phyloP scores from a whole-genome alignment of 2,888 invertebrate genomes.

The Pycnomerus fuliginosus region DNA sequence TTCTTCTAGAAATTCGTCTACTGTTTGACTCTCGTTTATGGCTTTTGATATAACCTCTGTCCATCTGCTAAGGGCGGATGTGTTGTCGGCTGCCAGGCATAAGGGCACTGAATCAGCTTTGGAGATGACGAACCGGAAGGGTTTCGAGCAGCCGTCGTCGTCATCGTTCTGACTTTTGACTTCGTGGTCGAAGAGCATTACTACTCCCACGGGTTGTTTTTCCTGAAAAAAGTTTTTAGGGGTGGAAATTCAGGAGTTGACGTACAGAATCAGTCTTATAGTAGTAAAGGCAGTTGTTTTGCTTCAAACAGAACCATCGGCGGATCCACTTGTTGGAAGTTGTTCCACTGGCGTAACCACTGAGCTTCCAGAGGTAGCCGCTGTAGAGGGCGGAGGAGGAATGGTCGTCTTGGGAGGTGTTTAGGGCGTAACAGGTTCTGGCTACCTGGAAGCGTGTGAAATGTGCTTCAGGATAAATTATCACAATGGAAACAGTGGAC shows the following conservation, averaged over 20 bases:
- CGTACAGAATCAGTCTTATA: conserved; percentile 89
- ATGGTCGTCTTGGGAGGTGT: conserved; percentile 65
- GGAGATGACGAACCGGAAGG: conserved; percentile 64
- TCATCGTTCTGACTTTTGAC: conserved; percentile 61
- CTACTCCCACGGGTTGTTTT: conserved; percentile 84
- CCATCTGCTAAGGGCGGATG: conserved; percentile 60
- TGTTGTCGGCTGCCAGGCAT: conserved; percentile 78
- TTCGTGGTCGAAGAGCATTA: conserved; percentile 81
- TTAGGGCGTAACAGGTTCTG: conserved; percentile 78
- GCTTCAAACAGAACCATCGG: conserved; percentile 87
- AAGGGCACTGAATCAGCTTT: conserved; percentile 70
- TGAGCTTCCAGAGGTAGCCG: conserved; percentile 76
- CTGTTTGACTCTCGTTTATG: conserved; percentile 58
- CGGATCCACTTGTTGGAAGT: conserved; percentile 74
- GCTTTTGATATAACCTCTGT: conserved; percentile 74
- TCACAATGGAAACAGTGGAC: too few relatives aligned
- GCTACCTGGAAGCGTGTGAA: conserved; percentile 62
- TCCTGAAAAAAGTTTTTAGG: conserved; percentile 58
- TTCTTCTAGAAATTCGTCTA: conserved; percentile 70
- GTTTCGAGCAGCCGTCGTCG: conserved; percentile 67
- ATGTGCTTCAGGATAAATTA: too few relatives aligned
- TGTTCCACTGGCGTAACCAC: conserved; percentile 59
- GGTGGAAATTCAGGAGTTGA: conserved; percentile 26
- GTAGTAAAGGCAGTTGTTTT: conserved; percentile 92
- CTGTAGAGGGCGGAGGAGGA: conserved; percentile 65